phyloP scores from a whole-genome alignment of 2,888 invertebrate genomes.

The Sinhomidia bicolor region DNA sequence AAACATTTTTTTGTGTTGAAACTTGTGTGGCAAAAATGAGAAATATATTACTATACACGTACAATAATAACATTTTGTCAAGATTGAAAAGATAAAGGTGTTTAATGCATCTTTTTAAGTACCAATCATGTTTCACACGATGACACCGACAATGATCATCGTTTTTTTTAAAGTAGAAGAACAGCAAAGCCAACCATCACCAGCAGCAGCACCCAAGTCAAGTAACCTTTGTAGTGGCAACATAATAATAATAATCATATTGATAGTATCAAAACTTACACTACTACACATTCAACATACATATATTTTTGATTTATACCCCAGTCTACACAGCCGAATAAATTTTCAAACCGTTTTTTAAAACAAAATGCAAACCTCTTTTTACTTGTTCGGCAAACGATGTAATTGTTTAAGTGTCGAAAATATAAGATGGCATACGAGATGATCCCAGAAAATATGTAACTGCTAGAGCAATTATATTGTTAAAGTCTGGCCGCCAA shows the following conservation, averaged over 20 bases:
- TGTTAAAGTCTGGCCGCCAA: neutral
- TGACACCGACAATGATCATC: conserved; percentile 3
- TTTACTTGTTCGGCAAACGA: neutral
- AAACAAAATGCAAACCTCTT: no score
- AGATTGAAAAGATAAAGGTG: neutral
- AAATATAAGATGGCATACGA: no score
- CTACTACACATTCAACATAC: neutral
- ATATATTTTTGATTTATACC: neutral
- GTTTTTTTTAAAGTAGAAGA: no score
- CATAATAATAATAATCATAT: neutral
- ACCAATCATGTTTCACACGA: neutral
- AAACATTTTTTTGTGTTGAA: no score
- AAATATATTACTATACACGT: neutral
- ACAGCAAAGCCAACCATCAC: no score
- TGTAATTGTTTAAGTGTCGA: no score
- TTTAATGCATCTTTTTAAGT: neutral
- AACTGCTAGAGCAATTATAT: no score
- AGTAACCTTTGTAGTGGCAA: neutral
- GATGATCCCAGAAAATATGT: neutral
- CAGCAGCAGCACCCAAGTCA: neutral
- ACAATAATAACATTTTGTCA: neutral
- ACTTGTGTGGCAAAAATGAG: neutral
- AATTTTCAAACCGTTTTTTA: no score
- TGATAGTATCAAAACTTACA: neutral
- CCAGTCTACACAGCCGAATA: no score